These are phyloP conservation scores for Leptinotarsa haldemani DNA, from an alignment of 2,888 invertebrate species.

Conservation along the genomic window DNA sequence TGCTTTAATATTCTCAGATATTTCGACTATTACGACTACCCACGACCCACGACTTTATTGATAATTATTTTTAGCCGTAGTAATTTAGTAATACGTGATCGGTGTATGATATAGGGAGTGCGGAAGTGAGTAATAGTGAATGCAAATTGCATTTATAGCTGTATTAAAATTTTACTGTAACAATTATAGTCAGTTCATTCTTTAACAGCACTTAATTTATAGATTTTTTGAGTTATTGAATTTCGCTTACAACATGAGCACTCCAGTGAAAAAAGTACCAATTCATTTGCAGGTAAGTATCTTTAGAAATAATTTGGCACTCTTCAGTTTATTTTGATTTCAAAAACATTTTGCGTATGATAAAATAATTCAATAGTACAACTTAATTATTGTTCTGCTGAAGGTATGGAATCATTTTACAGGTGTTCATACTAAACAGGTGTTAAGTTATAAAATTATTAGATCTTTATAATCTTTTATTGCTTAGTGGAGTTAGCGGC, in stretches of 20 bases:
- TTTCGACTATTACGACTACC: not conserved
- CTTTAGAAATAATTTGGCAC: conserved; percentile 1
- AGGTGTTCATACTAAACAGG: no score
- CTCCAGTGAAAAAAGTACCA: conserved; percentile 94
- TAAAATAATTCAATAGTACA: no score
- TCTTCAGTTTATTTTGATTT: no score
- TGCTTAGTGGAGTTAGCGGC: no score
- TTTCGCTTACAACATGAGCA: conserved; percentile 69
- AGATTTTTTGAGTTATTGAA: not conserved
- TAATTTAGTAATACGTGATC: conserved; percentile 8
- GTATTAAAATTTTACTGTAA: conserved; percentile 4
- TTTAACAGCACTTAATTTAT: not conserved
- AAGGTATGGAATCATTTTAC: no score
- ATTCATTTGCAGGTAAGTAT: conserved; percentile 86
- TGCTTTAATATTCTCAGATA: no score
- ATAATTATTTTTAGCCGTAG: not conserved
- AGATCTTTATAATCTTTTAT: no score
- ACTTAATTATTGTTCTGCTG: no score
- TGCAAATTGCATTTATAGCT: conserved; percentile 15
- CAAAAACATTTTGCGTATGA: no score
- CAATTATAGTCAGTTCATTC: not conserved
- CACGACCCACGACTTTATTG: not conserved
- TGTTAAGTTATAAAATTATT: no score
- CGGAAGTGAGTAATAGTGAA: conserved; percentile 15
- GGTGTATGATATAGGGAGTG: conserved; percentile 1